These are phyloP conservation scores for Centrocercus urophasianus DNA, from an alignment of 2,113 vertebrate genomes.

Conservation along the genomic window DNA sequence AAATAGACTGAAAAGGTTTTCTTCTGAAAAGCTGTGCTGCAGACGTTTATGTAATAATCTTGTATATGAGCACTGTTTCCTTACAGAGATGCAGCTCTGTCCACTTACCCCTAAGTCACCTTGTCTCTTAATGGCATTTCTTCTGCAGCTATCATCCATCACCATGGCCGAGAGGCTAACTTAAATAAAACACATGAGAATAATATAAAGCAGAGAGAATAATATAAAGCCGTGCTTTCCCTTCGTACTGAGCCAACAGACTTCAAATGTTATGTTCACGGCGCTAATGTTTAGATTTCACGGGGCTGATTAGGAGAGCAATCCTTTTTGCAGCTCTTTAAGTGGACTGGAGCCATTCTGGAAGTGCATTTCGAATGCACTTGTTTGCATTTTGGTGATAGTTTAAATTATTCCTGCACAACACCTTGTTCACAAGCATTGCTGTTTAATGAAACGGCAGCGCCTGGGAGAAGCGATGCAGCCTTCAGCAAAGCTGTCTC, in stretches of 20 bases:
- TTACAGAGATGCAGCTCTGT: background rate
- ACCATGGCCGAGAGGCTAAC: background rate
- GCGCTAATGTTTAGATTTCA: fast-evolving
- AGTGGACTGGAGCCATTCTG: background rate
- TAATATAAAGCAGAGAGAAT: background rate
- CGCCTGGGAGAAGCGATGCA: fast-evolving
- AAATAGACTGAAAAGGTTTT: background rate
- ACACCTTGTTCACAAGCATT: background rate
- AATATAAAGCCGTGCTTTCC: background rate
- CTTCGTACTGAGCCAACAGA: background rate
- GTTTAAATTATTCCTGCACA: too few species aligned
- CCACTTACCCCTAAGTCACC: background rate
- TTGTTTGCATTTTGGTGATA: background rate
- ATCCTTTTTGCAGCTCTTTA: background rate
- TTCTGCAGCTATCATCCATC: background rate
- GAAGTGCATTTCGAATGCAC: fast-evolving
- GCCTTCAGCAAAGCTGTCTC: background rate
- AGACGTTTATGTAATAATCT: background rate
- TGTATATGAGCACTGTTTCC: background rate
- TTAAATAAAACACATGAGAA: background rate
- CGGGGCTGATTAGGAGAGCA: fast-evolving
- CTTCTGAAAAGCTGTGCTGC: background rate
- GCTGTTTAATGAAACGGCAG: background rate
- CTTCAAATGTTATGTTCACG: too few species aligned
- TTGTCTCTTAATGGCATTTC: too few species aligned